Conservation (phyloP, 2,113 vertebrate genomes). For the Pteronura brasiliensis region DNA sequence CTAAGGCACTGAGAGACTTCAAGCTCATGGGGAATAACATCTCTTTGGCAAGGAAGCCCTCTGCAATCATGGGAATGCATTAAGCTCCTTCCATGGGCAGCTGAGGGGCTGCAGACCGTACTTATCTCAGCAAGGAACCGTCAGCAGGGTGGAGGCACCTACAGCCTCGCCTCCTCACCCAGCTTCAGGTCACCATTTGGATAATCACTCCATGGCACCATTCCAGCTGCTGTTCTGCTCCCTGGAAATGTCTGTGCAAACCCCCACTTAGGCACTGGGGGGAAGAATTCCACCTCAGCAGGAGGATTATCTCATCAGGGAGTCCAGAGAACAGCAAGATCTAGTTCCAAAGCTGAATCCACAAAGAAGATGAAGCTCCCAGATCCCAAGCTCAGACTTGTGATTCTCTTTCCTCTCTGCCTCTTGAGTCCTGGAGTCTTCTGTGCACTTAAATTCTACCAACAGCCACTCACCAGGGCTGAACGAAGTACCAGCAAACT, state of each 20-base stretch:
- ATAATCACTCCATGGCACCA: not conserved
- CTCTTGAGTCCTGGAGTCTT: not conserved
- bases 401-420: not conserved
- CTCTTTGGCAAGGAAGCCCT: not conserved
- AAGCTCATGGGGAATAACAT: not conserved
- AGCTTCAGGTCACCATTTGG: not conserved
- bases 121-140: not conserved
- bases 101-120: no score
- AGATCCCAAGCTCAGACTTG: not conserved
- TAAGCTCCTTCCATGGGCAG: not conserved
- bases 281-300: not conserved
- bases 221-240: not conserved
- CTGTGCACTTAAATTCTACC: not conserved
- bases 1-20: not conserved
- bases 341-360: not conserved
- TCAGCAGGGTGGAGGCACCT: not conserved
- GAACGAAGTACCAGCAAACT: not conserved
- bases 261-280: rapidly evolving
- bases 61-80: not conserved
- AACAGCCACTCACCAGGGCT: not conserved
- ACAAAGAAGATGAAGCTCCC: no score
- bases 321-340: not conserved
- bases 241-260: not conserved
- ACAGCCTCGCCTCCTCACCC: not conserved
- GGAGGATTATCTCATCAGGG: rapidly evolving